Evolutionary conservation across 2,888 invertebrate genomes (phyloP).

Genomic region (Chrysotoxum bicinctum): DNA sequence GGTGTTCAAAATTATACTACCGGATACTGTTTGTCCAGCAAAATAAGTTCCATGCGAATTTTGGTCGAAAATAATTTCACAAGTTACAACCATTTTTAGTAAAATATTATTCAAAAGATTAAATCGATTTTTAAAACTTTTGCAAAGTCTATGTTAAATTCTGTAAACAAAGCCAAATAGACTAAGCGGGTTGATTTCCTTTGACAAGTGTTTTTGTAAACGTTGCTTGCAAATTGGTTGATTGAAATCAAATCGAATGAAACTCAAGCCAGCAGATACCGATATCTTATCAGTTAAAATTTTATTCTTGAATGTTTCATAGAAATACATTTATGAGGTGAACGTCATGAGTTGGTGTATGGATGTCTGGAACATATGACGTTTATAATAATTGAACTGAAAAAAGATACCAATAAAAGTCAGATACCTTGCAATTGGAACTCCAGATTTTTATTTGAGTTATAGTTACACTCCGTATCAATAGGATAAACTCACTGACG

Average conservation of each 20-base stretch:
- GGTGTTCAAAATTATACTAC: conserved; percentile 74
- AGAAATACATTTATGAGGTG: too few species aligned
- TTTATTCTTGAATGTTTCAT: neutral
- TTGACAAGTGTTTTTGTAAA: neutral
- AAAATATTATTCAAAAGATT: too few species aligned
- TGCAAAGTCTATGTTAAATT: neutral
- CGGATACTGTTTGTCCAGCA: conserved; percentile 78
- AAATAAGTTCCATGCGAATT: conserved; percentile 79
- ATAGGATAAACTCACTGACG: too few species aligned
- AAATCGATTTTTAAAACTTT: too few species aligned
- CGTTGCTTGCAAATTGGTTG: neutral
- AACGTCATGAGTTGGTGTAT: too few species aligned
- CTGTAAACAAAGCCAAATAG: neutral
- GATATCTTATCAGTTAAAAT: neutral
- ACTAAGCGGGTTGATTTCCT: neutral
- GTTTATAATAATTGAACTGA: too few species aligned
- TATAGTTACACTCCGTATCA: too few species aligned
- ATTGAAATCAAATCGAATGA: neutral
- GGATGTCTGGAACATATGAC: too few species aligned
- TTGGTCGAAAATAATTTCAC: conserved; percentile 78
- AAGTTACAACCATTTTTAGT: conserved; percentile 78
- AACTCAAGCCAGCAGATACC: neutral
- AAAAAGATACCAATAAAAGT: too few species aligned
- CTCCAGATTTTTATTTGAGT: too few species aligned
- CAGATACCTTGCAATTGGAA: too few species aligned